phyloP scores from a whole-genome alignment of 53 echinoderm and acorn worm species.

The Astropecten irregularis region DNA sequence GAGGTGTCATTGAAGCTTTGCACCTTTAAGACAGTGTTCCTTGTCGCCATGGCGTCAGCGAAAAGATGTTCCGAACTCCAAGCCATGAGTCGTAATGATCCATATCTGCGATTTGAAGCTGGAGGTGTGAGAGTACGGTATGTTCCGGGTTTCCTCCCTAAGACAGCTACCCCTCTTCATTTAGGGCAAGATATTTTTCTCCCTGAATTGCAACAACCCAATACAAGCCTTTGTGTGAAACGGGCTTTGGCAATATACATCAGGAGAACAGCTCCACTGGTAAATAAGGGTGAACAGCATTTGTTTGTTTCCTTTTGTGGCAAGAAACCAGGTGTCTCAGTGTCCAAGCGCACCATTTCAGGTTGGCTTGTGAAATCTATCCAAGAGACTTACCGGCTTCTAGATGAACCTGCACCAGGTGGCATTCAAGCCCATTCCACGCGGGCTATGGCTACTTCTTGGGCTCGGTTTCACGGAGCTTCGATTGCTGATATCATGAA shows the following conservation, averaged over 20 bases:
- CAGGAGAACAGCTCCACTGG: background rate
- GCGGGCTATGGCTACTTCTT: background rate
- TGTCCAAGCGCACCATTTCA: background rate
- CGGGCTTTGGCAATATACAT: background rate
- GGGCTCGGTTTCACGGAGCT: conserved; percentile 8
- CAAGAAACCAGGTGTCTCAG: background rate
- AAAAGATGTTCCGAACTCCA: conserved; percentile 12
- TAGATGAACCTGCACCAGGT: too few relatives aligned
- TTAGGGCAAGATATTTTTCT: conserved; percentile 19
- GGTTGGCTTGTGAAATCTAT: background rate
- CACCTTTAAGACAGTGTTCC: conserved; percentile 18
- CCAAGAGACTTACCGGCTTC: background rate
- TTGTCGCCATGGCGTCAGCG: background rate
- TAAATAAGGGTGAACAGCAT: background rate
- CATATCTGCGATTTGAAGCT: conserved; percentile 15
- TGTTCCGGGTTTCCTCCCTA: conserved; percentile 6
- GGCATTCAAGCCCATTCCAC: too few relatives aligned
- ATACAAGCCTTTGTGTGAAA: conserved; percentile 4
- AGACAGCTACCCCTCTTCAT: conserved; percentile 11
- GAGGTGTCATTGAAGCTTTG: background rate
- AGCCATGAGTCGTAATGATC: conserved; percentile 5
- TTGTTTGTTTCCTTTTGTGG: conserved; percentile 3
- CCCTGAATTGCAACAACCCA: background rate
- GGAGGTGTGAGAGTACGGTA: background rate
- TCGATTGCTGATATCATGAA: background rate